These are phyloP conservation scores for Pristis pectinata DNA, from an alignment of 2,797 vertebrate species.

Conservation along the genomic window DNA sequence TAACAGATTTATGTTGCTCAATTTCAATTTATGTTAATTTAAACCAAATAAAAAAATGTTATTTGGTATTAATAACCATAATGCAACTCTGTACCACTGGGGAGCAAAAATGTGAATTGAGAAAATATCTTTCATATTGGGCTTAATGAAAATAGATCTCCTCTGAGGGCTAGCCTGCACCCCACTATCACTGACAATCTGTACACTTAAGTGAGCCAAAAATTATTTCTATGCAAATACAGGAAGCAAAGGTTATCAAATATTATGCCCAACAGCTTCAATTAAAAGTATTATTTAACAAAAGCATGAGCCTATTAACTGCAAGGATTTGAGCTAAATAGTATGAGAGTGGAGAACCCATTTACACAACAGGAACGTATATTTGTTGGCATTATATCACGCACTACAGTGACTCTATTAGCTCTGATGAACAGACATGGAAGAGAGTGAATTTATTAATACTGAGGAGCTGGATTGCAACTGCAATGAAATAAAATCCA, in stretches of 20 bases:
- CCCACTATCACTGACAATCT: background rate
- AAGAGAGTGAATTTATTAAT: conserved; percentile 9
- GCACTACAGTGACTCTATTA: background rate
- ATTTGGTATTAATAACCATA: conserved; percentile 11
- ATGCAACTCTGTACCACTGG: background rate
- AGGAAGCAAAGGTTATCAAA: conserved; percentile 4
- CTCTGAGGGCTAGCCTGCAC: background rate
- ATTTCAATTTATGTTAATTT: background rate
- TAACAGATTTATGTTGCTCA: background rate
- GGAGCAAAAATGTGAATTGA: conserved; percentile 7
- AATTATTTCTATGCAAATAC: conserved; percentile 27
- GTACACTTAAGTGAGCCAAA: background rate
- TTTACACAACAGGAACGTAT: conserved; percentile 18
- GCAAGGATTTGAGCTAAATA: background rate
- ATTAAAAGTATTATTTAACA: conserved; percentile 1
- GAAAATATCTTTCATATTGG: background rate
- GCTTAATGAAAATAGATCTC: conserved; percentile 28
- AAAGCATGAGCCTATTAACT: background rate
- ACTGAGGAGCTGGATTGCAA: background rate
- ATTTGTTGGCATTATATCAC: background rate
- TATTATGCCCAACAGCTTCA: background rate
- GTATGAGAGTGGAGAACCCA: background rate
- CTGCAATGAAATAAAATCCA: background rate
- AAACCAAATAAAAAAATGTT: conserved; percentile 4
- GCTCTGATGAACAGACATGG: background rate